Percentiles rank a stretch among this genome's conserved stretches.
Evolutionary conservation across 2,888 invertebrate species (phyloP).

Genomic region (Tinea trinotella): DNA sequence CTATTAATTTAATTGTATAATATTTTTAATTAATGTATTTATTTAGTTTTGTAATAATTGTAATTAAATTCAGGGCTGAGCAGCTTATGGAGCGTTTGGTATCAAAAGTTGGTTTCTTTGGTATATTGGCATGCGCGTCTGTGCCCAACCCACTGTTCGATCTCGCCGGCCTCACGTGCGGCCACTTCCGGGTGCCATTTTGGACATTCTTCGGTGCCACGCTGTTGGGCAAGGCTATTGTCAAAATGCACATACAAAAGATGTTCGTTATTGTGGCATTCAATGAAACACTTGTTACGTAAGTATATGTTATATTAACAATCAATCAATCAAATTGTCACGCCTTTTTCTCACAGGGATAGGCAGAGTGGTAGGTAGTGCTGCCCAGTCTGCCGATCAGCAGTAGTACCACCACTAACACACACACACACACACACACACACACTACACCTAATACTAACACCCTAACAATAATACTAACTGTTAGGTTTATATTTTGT

Average conservation of each 20-base stretch:
- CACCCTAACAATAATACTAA: no score
- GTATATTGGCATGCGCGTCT: slow-evolving; percentile 95
- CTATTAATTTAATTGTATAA: no score
- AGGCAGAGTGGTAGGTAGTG: no score
- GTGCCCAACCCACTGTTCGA: slow-evolving; percentile 99
- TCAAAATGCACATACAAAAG: slow-evolving; percentile 99
- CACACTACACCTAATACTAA: no score
- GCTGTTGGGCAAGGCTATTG: slow-evolving; percentile 94
- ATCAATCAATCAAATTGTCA: no score
- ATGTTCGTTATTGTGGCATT: slow-evolving; percentile 97
- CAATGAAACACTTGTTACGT: slow-evolving; percentile 93
- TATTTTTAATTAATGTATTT: no score
- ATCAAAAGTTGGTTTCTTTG: slow-evolving; percentile 94
- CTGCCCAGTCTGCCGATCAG: no score
- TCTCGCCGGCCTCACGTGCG: slow-evolving; percentile 98
- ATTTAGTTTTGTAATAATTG: no score
- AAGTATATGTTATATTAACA: slow-evolving; percentile 48
- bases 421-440: no score
- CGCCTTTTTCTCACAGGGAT: no score
- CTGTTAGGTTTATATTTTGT: no score
- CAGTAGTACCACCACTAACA: no score
- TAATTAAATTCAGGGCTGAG: neutral
- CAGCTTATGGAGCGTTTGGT: slow-evolving; percentile 86
- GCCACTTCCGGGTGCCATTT: slow-evolving; percentile 98
- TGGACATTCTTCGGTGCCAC: slow-evolving; percentile 99